Evolutionary conservation across 2,797 vertebrate species (phyloP).

Genomic region (Loris lydekkerianus): DNA sequence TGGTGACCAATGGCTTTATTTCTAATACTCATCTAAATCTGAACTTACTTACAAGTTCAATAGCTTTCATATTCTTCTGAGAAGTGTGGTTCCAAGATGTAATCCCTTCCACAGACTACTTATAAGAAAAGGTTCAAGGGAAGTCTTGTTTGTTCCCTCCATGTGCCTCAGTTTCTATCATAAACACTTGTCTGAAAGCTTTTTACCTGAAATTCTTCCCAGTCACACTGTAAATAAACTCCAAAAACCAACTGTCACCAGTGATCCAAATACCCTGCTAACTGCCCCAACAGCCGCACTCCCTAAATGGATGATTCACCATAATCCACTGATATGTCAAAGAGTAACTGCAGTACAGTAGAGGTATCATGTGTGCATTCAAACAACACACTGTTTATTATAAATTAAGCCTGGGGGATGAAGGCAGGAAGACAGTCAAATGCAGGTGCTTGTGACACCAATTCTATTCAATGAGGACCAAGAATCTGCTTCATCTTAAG

Average conservation of each 20-base stretch:
- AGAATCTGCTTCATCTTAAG: not conserved
- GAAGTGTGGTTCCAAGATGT: not conserved
- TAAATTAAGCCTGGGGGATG: not conserved
- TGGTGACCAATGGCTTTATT: not conserved
- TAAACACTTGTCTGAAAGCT: constrained; percentile 9
- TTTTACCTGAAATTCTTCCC: constrained; percentile 21
- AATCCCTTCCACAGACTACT: not conserved
- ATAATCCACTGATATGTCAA: constrained; percentile 11
- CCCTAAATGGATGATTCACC: constrained; percentile 25
- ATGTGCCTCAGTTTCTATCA: constrained; percentile 8
- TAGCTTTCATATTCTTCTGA: constrained; percentile 25
- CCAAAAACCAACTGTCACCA: constrained; percentile 45
- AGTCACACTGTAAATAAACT: constrained; percentile 42
- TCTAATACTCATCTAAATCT: not conserved
- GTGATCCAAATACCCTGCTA: not conserved
- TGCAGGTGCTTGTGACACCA: not conserved
- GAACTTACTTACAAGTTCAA: constrained; percentile 21
- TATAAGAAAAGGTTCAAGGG: not conserved
- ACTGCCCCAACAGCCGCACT: not conserved
- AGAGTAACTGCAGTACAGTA: not conserved
- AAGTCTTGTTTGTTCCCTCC: not conserved
- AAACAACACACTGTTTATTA: not conserved
- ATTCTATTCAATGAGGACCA: not conserved
- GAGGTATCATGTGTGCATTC: not conserved
- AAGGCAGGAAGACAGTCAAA: not conserved